phyloP scores from a whole-genome alignment of 1,140 invertebrate species.

The Caenorhabditis latens region DNA sequence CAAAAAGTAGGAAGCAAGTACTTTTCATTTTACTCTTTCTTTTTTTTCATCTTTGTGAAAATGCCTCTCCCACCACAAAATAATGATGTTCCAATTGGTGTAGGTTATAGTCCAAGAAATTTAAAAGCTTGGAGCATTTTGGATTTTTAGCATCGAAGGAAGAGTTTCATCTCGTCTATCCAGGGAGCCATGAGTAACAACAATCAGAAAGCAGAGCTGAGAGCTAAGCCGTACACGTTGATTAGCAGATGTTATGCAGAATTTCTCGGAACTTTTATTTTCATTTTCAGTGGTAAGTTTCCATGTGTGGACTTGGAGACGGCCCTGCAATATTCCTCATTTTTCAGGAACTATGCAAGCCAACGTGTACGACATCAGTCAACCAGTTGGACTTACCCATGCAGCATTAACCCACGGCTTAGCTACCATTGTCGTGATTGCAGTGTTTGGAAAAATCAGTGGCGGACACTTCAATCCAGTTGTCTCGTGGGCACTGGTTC shows the following conservation, averaged over 20 bases:
- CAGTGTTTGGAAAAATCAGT: constrained; percentile 76
- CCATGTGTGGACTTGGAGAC: too few species aligned
- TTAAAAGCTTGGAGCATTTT: not conserved
- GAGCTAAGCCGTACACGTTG: not conserved
- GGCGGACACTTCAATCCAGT: constrained; percentile 79
- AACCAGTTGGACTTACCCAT: constrained; percentile 46
- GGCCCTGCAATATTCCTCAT: not conserved
- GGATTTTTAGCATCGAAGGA: constrained; percentile 15
- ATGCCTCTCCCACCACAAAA: constrained; percentile 21
- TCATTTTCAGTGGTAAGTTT: constrained; percentile 36
- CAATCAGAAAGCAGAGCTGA: not conserved
- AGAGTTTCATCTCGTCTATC: constrained; percentile 39
- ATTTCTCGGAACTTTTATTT: constrained; percentile 29
- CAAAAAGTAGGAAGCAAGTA: not conserved
- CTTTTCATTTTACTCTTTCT: constrained; percentile 31
- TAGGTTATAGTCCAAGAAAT: not conserved
- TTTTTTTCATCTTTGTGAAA: not conserved
- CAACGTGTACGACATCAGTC: constrained; percentile 34
- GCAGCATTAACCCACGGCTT: constrained; percentile 76
- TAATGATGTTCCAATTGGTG: constrained; percentile 36
- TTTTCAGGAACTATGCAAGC: constrained; percentile 47
- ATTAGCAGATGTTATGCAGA: constrained; percentile 33
- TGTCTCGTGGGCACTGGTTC: constrained; percentile 75
- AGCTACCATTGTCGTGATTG: constrained; percentile 75
- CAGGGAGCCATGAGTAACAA: constrained; percentile 35